phyloP scores from a whole-genome alignment of 2,888 invertebrate species.

The Eurytoma californica region DNA sequence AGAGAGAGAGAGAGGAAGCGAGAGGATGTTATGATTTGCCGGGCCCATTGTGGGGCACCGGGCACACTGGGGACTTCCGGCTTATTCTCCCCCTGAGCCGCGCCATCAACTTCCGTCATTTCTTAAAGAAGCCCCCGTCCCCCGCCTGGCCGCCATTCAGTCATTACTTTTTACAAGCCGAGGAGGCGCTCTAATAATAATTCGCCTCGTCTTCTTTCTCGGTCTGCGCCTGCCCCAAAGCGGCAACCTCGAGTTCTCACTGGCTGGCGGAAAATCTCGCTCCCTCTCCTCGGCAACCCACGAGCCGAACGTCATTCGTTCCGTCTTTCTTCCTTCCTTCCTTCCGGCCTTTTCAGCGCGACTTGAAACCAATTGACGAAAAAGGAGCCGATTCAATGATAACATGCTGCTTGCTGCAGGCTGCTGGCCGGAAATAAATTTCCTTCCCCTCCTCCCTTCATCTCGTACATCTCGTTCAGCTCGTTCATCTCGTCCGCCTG shows the following conservation, averaged over 20 bases:
- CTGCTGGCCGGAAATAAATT: constrained; percentile 45
- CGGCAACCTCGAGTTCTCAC: too few relatives aligned
- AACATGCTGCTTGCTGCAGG: not conserved
- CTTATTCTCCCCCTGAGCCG: constrained; percentile 64
- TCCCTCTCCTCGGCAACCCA: not conserved
- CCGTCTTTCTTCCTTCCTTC: constrained; percentile 11
- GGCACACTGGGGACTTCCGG: constrained; percentile 70
- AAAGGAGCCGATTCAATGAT: constrained; percentile 29
- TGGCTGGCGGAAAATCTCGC: constrained; percentile 26
- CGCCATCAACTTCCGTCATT: constrained; percentile 68
- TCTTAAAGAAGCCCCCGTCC: constrained; percentile 64
- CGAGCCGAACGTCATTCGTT: not conserved
- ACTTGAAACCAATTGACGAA: too few relatives aligned
- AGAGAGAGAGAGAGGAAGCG: constrained; percentile 33
- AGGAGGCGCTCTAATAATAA: constrained; percentile 22
- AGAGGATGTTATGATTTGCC: constrained; percentile 69
- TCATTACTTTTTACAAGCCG: constrained; percentile 67
- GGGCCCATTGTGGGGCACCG: constrained; percentile 60
- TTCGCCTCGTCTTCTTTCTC: constrained; percentile 31
- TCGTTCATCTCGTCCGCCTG: too few relatives aligned
- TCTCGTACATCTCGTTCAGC: too few relatives aligned
- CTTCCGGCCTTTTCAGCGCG: not conserved
- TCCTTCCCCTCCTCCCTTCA: constrained; percentile 14
- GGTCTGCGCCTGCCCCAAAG: not conserved
- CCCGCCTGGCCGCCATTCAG: constrained; percentile 61